Conservation (phyloP, 2,113 vertebrate genomes). For the Myocastor coypus region DNA sequence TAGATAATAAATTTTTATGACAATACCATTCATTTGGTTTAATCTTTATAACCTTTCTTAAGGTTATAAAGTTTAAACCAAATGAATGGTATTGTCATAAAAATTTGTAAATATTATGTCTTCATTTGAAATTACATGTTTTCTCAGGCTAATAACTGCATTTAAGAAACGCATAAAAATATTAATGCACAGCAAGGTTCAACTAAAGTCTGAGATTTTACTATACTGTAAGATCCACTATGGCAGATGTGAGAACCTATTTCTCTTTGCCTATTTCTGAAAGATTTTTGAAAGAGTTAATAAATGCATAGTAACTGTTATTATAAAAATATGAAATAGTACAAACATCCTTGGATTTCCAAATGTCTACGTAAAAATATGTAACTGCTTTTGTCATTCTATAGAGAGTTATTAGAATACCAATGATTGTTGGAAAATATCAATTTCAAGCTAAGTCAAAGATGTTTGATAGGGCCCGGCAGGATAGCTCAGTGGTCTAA, state of each 20-base stretch:
- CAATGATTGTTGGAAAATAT: no score
- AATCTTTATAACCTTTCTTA: background rate
- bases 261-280: background rate
- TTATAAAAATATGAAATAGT: background rate
- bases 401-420: no score
- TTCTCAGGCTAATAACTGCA: background rate
- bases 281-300: constrained; percentile 8
- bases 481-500: no score
- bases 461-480: no score
- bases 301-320: background rate
- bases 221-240: background rate
- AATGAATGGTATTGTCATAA: background rate
- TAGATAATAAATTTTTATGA: background rate
- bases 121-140: background rate
- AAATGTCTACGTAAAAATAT: no score
- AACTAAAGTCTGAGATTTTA: background rate
- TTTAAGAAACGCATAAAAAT: background rate
- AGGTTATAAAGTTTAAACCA: background rate
- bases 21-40: background rate
- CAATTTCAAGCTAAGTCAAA: no score
- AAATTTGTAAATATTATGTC: background rate
- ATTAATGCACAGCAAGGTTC: background rate
- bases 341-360: no score
- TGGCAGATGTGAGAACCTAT: background rate
- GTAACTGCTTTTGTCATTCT: no score